These are phyloP conservation scores for Hyppa rectilinea DNA, from an alignment of 2,888 invertebrate species.

Conservation along the genomic window DNA sequence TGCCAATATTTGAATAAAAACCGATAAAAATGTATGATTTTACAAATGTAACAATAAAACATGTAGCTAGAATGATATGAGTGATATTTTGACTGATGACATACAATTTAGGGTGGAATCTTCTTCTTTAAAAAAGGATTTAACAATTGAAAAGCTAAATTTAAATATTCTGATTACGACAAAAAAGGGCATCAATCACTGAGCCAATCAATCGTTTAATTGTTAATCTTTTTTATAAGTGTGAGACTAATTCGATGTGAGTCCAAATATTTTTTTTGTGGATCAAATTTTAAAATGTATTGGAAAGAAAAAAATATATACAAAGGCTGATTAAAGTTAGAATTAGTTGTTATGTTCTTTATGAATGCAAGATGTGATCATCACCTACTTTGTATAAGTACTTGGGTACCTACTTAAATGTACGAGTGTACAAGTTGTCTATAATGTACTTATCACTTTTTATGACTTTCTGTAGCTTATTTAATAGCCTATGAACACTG, in stretches of 20 bases:
- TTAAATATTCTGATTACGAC: slow-evolving; percentile 5
- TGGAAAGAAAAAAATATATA: background rate
- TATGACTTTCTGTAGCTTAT: background rate
- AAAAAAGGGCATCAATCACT: slow-evolving; percentile 50
- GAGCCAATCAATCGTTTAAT: slow-evolving; percentile 36
- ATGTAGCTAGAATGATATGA: background rate
- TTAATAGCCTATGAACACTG: background rate
- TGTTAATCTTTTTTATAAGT: slow-evolving; percentile 40
- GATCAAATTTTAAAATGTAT: background rate
- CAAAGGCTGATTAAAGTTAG: background rate
- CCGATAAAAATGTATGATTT: slow-evolving; percentile 22
- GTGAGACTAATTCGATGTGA: slow-evolving; percentile 25
- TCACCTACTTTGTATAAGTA: slow-evolving; percentile 17
- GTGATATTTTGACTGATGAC: slow-evolving; percentile 29
- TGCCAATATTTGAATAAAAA: slow-evolving; percentile 33
- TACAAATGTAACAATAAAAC: slow-evolving; percentile 26
- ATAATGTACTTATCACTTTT: slow-evolving; percentile 8
- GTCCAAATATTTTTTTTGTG: slow-evolving; percentile 14
- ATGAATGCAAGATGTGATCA: background rate
- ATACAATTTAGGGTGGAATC: slow-evolving; percentile 4
- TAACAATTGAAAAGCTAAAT: slow-evolving; percentile 8
- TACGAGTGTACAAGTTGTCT: background rate
- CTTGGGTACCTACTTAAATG: background rate
- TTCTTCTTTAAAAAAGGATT: background rate
- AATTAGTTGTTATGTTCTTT: background rate